Base-by-base conservation (phyloP, 2,113 vertebrate species). In the Channa argus region DNA sequence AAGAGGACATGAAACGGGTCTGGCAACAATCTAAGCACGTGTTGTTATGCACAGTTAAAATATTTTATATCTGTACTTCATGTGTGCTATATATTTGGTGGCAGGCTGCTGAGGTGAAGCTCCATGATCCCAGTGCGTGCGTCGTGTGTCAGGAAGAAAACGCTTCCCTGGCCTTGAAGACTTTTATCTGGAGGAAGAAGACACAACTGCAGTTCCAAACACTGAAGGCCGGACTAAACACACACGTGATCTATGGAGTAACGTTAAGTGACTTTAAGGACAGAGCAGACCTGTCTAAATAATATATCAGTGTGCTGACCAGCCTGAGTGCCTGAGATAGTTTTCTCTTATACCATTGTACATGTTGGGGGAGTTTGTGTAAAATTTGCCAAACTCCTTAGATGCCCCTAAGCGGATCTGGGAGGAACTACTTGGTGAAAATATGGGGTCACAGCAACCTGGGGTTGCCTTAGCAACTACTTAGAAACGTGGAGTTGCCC, bases 111-210 rank as follows among this genome's bases (percentile, higher is more conserved):
- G 87, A 85, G 74, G 60, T 63, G 62, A 80, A 92, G 71, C 80
- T 92, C 33, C 94, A 92, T 0, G 68, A 90, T 13, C 59, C 86
- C 0, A 81, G 84, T 6, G 62, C 1, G 2, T 95, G 94, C 77
- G 62, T 76, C 39, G 77, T 50, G 5, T 94, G 94, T 83, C 71
- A 52, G 71, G 71, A 89, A 78, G 83, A 92, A 74, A 67, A 47
- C 36, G 88, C 90, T 51, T 85, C 92, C 74, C 74, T 94, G 79
- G 93, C 95, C 73, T 74, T 87, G 80, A 61, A 47, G 47, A 41
- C 77, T 46, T 95, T 96, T 91, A 91, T 95, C 86, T 87, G 89
- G 50, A 70, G 11, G 10, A 93, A 86, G 70, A 95, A 91, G 80
- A 65, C 84, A 74, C 91, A 93, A 61, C 63, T 95, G 71, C 83